Evolutionary conservation across 1,140 invertebrate species (phyloP).

Genomic region (Hycleus cichorii): DNA sequence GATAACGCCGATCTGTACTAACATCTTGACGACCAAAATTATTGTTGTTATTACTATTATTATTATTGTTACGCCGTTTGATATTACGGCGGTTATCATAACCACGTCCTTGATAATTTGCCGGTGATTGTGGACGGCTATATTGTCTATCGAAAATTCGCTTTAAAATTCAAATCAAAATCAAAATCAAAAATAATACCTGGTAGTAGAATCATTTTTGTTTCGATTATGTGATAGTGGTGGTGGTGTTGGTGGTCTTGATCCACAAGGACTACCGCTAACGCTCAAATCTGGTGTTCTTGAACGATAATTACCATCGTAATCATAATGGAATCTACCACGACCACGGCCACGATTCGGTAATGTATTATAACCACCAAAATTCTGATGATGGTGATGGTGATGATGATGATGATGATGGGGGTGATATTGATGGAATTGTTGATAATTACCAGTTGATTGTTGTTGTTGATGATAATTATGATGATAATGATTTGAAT

Average conservation of each 20-base stretch:
- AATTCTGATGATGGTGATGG: constrained; percentile 4
- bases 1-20: constrained; percentile 4
- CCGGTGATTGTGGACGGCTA: constrained; percentile 24
- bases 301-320: constrained; percentile 38
- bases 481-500: constrained; percentile 19
- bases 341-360: constrained; percentile 45
- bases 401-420: constrained; percentile 13
- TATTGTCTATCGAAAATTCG: background rate
- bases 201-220: no score
- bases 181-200: no score
- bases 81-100: constrained; percentile 3
- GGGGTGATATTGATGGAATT: constrained; percentile 1
- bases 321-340: constrained; percentile 44
- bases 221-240: background rate
- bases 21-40: no score
- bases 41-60: background rate
- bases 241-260: constrained; percentile 39
- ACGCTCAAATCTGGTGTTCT: constrained; percentile 43
- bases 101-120: constrained; percentile 3
- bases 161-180: constrained; percentile 7
- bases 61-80: background rate
- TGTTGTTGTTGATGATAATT: background rate
- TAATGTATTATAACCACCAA: constrained; percentile 44
- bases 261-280: constrained; percentile 27
- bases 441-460: constrained; percentile 15